phyloP scores from a whole-genome alignment of 2,113 vertebrate species.

The Peucedramus taeniatus region DNA sequence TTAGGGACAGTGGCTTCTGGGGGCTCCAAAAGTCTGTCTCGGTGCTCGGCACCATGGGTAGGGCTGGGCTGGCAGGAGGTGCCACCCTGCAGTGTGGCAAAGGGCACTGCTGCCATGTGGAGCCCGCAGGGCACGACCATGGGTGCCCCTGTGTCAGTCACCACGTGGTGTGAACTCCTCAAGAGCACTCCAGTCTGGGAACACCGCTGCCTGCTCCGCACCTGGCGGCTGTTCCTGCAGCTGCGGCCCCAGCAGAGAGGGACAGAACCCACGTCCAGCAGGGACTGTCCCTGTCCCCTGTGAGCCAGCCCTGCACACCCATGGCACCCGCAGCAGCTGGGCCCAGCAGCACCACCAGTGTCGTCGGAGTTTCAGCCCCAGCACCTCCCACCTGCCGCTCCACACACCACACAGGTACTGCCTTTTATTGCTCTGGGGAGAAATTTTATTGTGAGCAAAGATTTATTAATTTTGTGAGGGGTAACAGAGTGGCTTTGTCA shows the following conservation, averaged over 20 bases:
- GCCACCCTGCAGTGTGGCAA: not conserved
- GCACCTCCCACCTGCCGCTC: fast-evolving
- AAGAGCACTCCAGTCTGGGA: fast-evolving
- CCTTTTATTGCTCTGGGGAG: not conserved
- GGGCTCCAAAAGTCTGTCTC: not conserved
- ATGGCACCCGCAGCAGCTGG: fast-evolving
- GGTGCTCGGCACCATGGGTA: not conserved
- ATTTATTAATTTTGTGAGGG: not conserved
- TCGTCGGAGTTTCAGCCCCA: fast-evolving
- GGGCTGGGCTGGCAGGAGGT: not conserved
- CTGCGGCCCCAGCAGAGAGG: not conserved
- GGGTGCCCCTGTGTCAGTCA: fast-evolving
- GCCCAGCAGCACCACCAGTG: not conserved
- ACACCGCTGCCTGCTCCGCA: fast-evolving
- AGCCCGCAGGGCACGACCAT: fast-evolving
- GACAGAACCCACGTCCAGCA: fast-evolving
- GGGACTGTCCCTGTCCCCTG: not conserved
- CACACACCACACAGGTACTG: not conserved
- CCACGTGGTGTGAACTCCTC: fast-evolving
- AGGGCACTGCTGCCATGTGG: not conserved
- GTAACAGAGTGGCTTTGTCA: not conserved
- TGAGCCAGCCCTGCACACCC: not conserved
- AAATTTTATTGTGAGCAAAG: not conserved
- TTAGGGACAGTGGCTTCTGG: not conserved
- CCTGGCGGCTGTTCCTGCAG: fast-evolving